Evolutionary conservation across 2,888 invertebrate genomes (phyloP).

Genomic region (Hirudinaria manillensis): DNA sequence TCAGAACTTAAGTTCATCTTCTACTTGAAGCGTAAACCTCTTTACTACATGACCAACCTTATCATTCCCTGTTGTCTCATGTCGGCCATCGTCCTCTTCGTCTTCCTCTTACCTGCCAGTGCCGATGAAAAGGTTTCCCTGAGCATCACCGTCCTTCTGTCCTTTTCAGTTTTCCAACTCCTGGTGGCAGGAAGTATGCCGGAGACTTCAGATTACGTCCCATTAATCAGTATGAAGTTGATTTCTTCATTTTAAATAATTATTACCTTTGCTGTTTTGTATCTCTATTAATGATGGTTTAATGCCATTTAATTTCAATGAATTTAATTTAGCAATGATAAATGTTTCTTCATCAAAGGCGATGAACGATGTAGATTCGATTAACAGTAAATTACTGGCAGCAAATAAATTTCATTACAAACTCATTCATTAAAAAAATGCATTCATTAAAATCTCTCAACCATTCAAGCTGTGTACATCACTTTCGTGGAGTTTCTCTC

Average conservation of each 20-base stretch:
- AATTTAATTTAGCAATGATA: too few relatives aligned
- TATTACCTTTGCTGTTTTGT: background rate
- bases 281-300: background rate
- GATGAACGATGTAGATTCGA: too few relatives aligned
- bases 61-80: slow-evolving; percentile 45
- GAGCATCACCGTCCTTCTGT: slow-evolving; percentile 45
- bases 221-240: slow-evolving; percentile 41
- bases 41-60: slow-evolving; percentile 45
- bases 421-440: too few relatives aligned
- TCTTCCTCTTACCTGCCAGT: slow-evolving; percentile 45
- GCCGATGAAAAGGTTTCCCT: slow-evolving; percentile 45
- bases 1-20: slow-evolving; percentile 29
- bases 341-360: too few relatives aligned
- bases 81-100: slow-evolving; percentile 42
- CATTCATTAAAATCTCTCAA: too few relatives aligned
- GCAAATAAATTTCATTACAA: too few relatives aligned
- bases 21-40: slow-evolving; percentile 37
- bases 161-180: slow-evolving; percentile 45
- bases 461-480: slow-evolving; percentile 39
- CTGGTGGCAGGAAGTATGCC: slow-evolving; percentile 44
- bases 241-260: background rate
- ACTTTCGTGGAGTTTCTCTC: slow-evolving; percentile 39
- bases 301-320: background rate
- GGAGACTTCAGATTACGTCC: slow-evolving; percentile 42
- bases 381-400: too few relatives aligned